Evolutionary conservation across 2,888 invertebrate species (phyloP).

Genomic region (Deilephila elpenor): DNA sequence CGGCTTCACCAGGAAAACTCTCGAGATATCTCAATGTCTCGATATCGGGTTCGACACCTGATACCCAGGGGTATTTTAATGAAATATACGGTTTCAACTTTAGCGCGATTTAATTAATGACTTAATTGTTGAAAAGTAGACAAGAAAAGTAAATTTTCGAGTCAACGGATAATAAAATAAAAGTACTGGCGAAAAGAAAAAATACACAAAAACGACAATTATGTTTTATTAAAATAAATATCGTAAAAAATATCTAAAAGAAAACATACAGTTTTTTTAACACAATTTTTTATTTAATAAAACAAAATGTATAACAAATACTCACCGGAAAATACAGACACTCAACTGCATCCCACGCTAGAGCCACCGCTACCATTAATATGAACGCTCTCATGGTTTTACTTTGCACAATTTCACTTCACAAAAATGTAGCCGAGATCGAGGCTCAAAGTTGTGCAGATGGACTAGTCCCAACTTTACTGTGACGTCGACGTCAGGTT

Average conservation of each 20-base stretch:
- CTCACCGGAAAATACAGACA: constrained; percentile 74
- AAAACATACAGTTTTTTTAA: too few relatives aligned
- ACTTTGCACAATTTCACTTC: constrained; percentile 58
- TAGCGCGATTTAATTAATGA: background rate
- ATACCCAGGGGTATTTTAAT: background rate
- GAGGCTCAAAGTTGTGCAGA: constrained; percentile 57
- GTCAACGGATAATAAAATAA: background rate
- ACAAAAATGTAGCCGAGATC: constrained; percentile 47
- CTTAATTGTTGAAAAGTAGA: background rate
- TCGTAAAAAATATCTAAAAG: too few relatives aligned
- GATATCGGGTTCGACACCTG: background rate
- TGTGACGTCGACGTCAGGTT: constrained; percentile 63
- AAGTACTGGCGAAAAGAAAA: too few relatives aligned
- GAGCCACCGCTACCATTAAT: constrained; percentile 58
- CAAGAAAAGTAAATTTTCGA: background rate
- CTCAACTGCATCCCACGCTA: constrained; percentile 65
- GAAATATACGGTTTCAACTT: constrained; percentile 9
- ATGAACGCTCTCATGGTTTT: constrained; percentile 68
- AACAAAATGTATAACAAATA: constrained; percentile 32
- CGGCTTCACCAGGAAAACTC: background rate
- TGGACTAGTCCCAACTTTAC: constrained; percentile 49
- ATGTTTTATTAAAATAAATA: too few relatives aligned
- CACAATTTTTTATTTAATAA: too few relatives aligned
- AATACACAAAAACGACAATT: too few relatives aligned
- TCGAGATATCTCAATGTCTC: too few relatives aligned